phyloP scores from a whole-genome alignment of 2,888 invertebrate species.

The Oithona nana region DNA sequence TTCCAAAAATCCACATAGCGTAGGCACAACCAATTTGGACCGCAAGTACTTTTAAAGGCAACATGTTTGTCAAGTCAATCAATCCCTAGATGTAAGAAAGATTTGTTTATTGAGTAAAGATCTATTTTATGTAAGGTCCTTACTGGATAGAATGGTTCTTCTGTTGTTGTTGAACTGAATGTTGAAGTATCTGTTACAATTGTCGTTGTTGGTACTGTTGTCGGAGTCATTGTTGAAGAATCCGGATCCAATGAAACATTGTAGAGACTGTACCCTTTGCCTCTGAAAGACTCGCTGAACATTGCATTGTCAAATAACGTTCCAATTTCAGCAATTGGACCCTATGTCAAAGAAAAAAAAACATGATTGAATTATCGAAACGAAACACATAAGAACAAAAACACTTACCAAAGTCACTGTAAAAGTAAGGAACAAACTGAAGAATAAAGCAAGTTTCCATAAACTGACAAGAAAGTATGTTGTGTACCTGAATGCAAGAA shows the following conservation, averaged over 20 bases:
- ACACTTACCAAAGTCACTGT: neutral
- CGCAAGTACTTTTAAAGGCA: slow-evolving; percentile 25
- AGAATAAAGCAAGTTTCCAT: neutral
- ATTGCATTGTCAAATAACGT: neutral
- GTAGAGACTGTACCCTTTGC: neutral
- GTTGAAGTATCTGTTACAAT: too few species aligned
- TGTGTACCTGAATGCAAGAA: neutral
- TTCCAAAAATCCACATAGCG: slow-evolving; percentile 28
- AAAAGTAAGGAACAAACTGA: neutral
- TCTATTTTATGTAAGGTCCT: too few species aligned
- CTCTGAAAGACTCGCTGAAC: neutral
- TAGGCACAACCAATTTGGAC: slow-evolving; percentile 28
- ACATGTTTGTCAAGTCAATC: too few species aligned
- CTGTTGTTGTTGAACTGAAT: too few species aligned
- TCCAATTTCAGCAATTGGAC: neutral
- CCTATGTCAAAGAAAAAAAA: too few species aligned
- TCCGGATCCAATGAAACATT: too few species aligned
- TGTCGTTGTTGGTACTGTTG: too few species aligned
- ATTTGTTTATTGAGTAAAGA: too few species aligned
- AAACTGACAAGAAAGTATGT: neutral
- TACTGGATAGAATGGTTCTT: too few species aligned
- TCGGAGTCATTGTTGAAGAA: neutral
- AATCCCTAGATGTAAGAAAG: too few species aligned
- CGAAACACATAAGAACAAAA: too few species aligned
- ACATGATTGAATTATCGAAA: neutral